Conservation (phyloP, 2,113 vertebrate genomes). For the Limnothrissa miodon region DNA sequence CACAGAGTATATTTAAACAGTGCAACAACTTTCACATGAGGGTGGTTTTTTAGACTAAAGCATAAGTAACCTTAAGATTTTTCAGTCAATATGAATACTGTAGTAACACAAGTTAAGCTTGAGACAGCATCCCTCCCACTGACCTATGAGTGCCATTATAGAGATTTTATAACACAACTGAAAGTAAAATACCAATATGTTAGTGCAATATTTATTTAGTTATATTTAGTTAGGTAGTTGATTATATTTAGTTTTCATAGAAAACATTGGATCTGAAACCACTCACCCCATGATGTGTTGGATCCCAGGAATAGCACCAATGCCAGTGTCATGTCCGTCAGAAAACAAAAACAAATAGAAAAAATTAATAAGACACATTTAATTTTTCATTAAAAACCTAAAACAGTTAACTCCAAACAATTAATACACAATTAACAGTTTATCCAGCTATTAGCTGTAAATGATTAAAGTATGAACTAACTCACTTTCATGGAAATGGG, state of each 20-base stretch:
- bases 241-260: background rate
- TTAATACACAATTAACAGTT: background rate
- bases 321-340: background rate
- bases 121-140: background rate
- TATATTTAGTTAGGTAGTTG: too few species aligned
- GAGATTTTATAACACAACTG: background rate
- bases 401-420: background rate
- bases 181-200: background rate
- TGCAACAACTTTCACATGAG: background rate
- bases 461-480: background rate
- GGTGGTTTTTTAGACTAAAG: background rate
- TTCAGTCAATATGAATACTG: background rate
- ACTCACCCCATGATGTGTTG: conserved; percentile 41
- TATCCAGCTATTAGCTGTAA: background rate
- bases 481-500: background rate
- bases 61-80: background rate
- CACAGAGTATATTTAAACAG: background rate
- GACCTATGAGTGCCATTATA: background rate
- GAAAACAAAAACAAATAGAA: background rate
- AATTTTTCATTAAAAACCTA: background rate
- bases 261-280: background rate
- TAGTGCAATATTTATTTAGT: background rate
- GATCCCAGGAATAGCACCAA: conserved; percentile 13
- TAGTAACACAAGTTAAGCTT: background rate
- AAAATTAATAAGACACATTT: background rate